A percentile compares a stretch with the other conserved stretches of the same genome.
Evolutionary conservation across 2,797 vertebrate genomes (phyloP).

Genomic region (Mustela erminea): DNA sequence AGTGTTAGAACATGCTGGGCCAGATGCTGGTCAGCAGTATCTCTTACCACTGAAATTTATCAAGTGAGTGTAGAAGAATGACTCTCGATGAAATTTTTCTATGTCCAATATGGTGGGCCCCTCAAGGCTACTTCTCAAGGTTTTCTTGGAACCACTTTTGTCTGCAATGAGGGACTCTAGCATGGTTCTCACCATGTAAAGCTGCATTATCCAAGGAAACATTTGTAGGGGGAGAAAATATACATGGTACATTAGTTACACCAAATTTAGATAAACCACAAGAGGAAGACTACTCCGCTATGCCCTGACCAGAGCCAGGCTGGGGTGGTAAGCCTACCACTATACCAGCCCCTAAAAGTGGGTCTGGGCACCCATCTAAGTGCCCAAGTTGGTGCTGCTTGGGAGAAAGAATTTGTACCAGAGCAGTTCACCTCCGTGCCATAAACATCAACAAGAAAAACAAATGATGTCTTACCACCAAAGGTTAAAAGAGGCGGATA

Average conservation of each 20-base stretch:
- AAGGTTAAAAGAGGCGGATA: slow-evolving; percentile 92
- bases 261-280: slow-evolving; percentile 76
- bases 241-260: slow-evolving; percentile 88
- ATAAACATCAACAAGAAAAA: slow-evolving; percentile 78
- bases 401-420: slow-evolving; percentile 68
- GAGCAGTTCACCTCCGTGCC: slow-evolving; percentile 79
- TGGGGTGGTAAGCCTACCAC: neutral
- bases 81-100: slow-evolving; percentile 98
- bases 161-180: slow-evolving; percentile 99
- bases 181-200: slow-evolving; percentile 99
- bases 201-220: slow-evolving; percentile 91
- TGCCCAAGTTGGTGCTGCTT: neutral
- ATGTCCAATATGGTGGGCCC: slow-evolving; percentile 99
- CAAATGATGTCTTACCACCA: slow-evolving; percentile 91
- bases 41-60: slow-evolving; percentile 98
- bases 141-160: slow-evolving; percentile 99
- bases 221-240: slow-evolving; percentile 86
- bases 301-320: slow-evolving; percentile 43
- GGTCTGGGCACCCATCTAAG: neutral
- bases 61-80: slow-evolving; percentile 99
- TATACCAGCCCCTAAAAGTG: neutral
- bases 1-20: slow-evolving; percentile 89
- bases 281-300: slow-evolving; percentile 84
- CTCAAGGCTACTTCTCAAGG: slow-evolving; percentile 97
- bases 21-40: slow-evolving; percentile 85